Percentiles rank a stretch among this genome's conserved stretches.
These are phyloP conservation scores for Hyles euphorbiae DNA, from an alignment of 1,140 invertebrate genomes.

Conservation along the genomic window DNA sequence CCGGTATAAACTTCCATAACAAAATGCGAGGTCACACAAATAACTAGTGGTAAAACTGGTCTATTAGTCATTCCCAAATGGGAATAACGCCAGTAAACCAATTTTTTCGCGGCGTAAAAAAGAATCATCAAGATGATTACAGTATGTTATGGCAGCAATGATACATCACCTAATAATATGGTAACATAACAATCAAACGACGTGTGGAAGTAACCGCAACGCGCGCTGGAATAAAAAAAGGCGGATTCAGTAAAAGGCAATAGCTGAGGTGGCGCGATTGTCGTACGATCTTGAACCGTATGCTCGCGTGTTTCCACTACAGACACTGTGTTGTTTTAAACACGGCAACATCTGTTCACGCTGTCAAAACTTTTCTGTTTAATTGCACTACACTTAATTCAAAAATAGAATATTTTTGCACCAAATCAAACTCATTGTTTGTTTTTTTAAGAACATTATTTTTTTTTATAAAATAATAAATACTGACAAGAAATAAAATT, in stretches of 20 bases:
- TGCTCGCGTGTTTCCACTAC: slow-evolving; percentile 35
- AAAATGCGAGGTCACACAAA: too few species aligned
- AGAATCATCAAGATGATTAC: neutral
- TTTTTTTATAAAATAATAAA: too few species aligned
- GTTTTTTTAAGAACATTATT: too few species aligned
- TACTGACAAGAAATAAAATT: too few species aligned
- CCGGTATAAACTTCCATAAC: too few species aligned
- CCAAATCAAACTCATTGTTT: too few species aligned
- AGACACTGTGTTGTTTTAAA: slow-evolving; percentile 25
- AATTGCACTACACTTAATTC: too few species aligned
- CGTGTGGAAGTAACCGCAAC: slow-evolving; percentile 10
- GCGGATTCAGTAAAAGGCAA: slow-evolving; percentile 27
- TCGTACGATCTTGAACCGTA: slow-evolving; percentile 45
- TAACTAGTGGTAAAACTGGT: too few species aligned
- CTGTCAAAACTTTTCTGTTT: neutral
- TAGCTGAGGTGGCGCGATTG: slow-evolving; percentile 44
- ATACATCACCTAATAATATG: slow-evolving; percentile 6
- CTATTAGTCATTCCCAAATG: too few species aligned
- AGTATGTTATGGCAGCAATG: slow-evolving; percentile 1
- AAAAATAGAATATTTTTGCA: too few species aligned
- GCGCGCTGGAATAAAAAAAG: slow-evolving; percentile 18
- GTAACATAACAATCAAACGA: slow-evolving; percentile 5
- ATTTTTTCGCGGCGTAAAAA: neutral
- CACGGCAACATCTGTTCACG: neutral
- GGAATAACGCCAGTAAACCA: neutral